A percentile compares a stretch with the other conserved stretches of the same genome.
phyloP scores from a whole-genome alignment of 2,113 vertebrate genomes.

The Grammomys dolichurus region DNA sequence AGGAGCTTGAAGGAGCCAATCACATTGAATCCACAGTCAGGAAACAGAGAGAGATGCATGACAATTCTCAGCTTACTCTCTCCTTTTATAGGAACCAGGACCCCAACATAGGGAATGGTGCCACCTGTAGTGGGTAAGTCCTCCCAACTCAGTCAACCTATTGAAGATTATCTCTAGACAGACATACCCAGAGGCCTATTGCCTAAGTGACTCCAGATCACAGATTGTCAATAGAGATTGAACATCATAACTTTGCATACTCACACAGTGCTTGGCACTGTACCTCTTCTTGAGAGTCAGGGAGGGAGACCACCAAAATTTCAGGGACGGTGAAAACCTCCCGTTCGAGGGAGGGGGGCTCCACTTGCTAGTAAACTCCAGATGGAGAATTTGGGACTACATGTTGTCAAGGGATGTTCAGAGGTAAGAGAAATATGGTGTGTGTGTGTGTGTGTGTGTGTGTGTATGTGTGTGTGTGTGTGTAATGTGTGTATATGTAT shows the following conservation, averaged over 20 bases:
- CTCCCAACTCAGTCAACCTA: neutral
- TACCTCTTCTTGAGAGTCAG: neutral
- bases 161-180: neutral
- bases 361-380: neutral
- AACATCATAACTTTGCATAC: neutral
- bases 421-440: neutral
- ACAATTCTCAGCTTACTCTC: neutral
- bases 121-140: neutral
- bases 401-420: neutral
- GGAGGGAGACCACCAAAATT: neutral
- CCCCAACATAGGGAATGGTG: neutral
- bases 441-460: neutral
- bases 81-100: neutral
- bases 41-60: neutral
- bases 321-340: neutral
- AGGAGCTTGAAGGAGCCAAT: neutral
- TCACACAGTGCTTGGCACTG: too few relatives aligned
- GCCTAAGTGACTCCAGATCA: neutral
- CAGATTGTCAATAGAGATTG: neutral
- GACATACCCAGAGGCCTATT: neutral
- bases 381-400: too few relatives aligned
- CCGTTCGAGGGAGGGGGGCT: too few relatives aligned
- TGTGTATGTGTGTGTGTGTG: neutral
- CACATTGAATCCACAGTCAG: neutral
- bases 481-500: too few relatives aligned